Percentiles rank a stretch among this genome's conserved stretches.
Conservation (phyloP, 2,113 vertebrate species). For the Petrocephalus microphthalmus region DNA sequence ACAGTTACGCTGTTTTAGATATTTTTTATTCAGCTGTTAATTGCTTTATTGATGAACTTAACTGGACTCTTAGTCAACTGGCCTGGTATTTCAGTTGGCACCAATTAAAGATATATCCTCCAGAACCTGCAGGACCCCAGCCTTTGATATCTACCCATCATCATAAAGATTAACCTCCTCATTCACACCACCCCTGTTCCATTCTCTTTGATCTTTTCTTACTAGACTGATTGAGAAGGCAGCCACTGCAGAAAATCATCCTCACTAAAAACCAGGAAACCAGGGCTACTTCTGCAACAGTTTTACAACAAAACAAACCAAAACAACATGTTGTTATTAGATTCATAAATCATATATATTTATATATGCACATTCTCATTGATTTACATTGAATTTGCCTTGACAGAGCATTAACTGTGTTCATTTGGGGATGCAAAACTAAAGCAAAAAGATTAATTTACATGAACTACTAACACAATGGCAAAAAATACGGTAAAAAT, state of each 20-base stretch:
- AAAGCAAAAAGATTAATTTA: neutral
- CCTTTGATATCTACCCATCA: neutral
- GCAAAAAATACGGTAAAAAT: neutral
- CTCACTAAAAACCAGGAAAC: neutral
- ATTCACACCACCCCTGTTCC: neutral
- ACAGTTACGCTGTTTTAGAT: neutral
- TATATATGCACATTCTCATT: neutral
- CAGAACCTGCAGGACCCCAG: neutral
- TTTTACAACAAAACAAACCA: neutral
- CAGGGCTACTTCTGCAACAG: neutral
- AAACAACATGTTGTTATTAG: neutral
- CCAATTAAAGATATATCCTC: neutral
- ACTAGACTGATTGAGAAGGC: neutral
- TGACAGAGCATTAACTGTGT: neutral
- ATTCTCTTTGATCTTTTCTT: neutral
- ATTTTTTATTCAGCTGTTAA: neutral
- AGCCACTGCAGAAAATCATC: neutral
- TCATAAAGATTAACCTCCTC: neutral
- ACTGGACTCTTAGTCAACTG: neutral
- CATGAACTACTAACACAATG: neutral
- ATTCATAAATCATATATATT: neutral
- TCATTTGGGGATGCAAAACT: neutral
- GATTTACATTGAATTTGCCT: neutral
- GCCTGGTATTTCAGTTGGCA: neutral
- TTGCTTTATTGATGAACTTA: neutral